Conservation (phyloP, 1,140 invertebrate species). For the Bacillus rossius region DNA sequence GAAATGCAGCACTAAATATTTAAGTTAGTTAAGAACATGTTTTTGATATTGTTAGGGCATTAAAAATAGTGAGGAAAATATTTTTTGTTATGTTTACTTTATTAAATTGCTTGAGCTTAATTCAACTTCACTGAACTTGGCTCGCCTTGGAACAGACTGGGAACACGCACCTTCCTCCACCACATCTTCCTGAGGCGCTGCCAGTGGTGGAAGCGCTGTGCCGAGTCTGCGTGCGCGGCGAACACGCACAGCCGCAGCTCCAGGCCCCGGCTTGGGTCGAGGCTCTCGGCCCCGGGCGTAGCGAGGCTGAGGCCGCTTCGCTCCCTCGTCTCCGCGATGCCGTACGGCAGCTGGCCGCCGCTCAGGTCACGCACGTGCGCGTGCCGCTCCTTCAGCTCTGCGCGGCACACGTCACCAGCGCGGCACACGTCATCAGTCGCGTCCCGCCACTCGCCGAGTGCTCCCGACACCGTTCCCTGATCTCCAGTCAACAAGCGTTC, state of each 20-base stretch:
- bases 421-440: no score
- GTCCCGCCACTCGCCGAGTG: no score
- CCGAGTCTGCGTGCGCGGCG: slow-evolving; percentile 37
- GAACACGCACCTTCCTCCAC: slow-evolving; percentile 65
- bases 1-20: no score
- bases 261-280: slow-evolving; percentile 18
- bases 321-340: slow-evolving; percentile 43
- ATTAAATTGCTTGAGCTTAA: no score
- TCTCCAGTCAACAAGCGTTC: no score
- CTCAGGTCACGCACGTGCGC: slow-evolving; percentile 13
- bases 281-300: not conserved
- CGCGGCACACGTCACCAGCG: not conserved
- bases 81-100: no score
- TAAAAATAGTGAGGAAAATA: no score
- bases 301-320: not conserved
- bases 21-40: no score
- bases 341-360: slow-evolving; percentile 44
- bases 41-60: no score
- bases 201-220: slow-evolving; percentile 58
- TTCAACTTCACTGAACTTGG: no score
- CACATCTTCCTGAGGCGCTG: slow-evolving; percentile 70
- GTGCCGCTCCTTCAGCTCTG: slow-evolving; percentile 21
- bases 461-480: no score
- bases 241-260: slow-evolving; percentile 36
- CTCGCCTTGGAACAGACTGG: no score